These are phyloP conservation scores for Meandrina meandrites DNA, from an alignment of 92 coral and sea anemone genomes.

Conservation along the genomic window DNA sequence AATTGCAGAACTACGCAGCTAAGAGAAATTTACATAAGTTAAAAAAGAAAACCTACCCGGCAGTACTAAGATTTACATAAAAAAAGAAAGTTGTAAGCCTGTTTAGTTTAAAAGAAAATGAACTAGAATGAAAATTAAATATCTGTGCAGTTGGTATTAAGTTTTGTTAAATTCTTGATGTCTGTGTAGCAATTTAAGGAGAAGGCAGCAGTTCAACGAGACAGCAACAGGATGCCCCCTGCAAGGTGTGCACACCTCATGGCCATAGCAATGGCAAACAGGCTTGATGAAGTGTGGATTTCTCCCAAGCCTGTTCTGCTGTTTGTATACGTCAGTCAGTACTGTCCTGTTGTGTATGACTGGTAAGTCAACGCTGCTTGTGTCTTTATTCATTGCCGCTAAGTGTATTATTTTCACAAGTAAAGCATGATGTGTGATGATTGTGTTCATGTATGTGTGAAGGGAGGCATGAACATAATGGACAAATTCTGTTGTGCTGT, in stretches of 20 bases:
- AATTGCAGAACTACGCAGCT: too few species aligned
- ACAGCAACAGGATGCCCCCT: constrained; percentile 75
- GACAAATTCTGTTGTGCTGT: too few species aligned
- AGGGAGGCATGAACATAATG: too few species aligned
- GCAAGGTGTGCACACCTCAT: constrained; percentile 77
- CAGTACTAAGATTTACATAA: too few species aligned
- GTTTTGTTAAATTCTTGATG: background rate
- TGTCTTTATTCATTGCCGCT: background rate
- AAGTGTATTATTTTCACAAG: background rate
- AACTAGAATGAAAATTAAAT: too few species aligned
- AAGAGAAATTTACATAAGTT: too few species aligned
- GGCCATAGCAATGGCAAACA: constrained; percentile 75
- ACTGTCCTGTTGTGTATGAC: constrained; percentile 68
- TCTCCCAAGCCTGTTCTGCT: constrained; percentile 76
- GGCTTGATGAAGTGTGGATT: constrained; percentile 93
- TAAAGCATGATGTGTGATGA: background rate
- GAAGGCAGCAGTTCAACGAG: constrained; percentile 31
- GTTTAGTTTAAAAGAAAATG: too few species aligned
- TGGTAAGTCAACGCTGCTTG: constrained; percentile 59
- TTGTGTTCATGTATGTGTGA: too few species aligned
- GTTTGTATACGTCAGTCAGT: constrained; percentile 71
- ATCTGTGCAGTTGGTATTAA: background rate
- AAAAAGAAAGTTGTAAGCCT: too few species aligned
- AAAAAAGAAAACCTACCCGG: too few species aligned
- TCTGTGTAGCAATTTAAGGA: constrained; percentile 40